phyloP scores from a whole-genome alignment of 1,140 invertebrate species.

The Tenebrio molitor region DNA sequence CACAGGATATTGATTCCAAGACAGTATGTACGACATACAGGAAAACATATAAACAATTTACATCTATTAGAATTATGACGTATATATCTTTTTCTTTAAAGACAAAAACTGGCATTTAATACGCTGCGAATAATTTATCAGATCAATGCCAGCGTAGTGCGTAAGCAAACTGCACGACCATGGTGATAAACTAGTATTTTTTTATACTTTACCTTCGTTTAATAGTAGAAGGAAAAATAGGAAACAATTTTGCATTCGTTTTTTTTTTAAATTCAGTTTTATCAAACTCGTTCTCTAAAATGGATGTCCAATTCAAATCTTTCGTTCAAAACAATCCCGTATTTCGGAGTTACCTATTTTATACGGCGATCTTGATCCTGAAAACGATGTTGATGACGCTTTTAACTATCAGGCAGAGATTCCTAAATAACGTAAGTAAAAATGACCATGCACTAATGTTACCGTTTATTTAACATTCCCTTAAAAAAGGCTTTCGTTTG shows the following conservation, averaged over 20 bases:
- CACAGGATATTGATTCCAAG: no score
- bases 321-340: slow-evolving; percentile 1
- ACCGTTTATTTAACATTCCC: slow-evolving; percentile 7
- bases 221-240: no score
- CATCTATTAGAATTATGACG: no score
- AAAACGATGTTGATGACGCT: slow-evolving; percentile 52
- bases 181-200: no score
- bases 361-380: slow-evolving; percentile 7
- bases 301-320: background rate
- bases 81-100: no score
- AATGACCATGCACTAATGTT: background rate
- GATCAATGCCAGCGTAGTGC: no score
- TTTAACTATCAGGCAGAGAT: slow-evolving; percentile 52
- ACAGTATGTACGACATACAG: no score
- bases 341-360: slow-evolving; percentile 24
- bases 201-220: background rate
- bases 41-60: no score
- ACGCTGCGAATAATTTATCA: no score
- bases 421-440: slow-evolving; percentile 53
- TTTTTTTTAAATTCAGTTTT: background rate
- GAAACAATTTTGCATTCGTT: background rate
- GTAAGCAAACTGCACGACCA: no score
- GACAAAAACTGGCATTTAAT: no score
- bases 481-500: slow-evolving; percentile 66
- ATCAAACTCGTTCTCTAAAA: background rate